These are phyloP conservation scores for Bolborhynchus lineola DNA, from an alignment of 2,113 vertebrate species.

Conservation along the genomic window DNA sequence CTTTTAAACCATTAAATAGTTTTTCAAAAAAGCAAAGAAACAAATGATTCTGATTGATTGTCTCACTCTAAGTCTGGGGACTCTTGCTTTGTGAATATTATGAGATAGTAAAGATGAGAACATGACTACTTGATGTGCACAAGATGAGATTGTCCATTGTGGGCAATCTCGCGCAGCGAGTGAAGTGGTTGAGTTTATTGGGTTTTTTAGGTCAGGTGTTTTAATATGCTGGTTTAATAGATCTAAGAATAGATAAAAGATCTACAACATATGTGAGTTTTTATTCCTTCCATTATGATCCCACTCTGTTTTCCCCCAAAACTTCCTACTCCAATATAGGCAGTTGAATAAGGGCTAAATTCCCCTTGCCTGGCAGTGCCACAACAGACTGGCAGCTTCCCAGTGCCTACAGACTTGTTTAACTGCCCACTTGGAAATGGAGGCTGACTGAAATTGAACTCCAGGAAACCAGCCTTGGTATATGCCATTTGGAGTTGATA, in stretches of 20 bases:
- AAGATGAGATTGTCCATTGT: neutral
- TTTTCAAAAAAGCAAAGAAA: neutral
- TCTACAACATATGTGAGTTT: neutral
- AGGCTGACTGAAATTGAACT: neutral
- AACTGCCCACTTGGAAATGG: neutral
- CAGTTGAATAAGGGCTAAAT: neutral
- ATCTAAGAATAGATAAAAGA: neutral
- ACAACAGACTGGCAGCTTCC: neutral
- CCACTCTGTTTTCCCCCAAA: neutral
- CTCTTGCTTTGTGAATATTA: neutral
- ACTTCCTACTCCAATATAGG: neutral
- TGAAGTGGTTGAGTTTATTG: neutral
- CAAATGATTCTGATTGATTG: neutral
- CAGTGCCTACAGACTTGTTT: neutral
- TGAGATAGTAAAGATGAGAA: neutral
- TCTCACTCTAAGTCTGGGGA: neutral
- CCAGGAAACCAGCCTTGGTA: neutral
- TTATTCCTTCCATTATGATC: neutral
- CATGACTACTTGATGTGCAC: neutral
- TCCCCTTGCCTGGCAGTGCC: neutral
- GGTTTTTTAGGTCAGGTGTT: neutral
- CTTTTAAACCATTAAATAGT: neutral
- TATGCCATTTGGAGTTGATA: neutral
- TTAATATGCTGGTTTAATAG: neutral
- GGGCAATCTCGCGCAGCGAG: neutral